Base-by-base conservation (phyloP, 2,797 vertebrate genomes). In the Lepus townsendii region DNA sequence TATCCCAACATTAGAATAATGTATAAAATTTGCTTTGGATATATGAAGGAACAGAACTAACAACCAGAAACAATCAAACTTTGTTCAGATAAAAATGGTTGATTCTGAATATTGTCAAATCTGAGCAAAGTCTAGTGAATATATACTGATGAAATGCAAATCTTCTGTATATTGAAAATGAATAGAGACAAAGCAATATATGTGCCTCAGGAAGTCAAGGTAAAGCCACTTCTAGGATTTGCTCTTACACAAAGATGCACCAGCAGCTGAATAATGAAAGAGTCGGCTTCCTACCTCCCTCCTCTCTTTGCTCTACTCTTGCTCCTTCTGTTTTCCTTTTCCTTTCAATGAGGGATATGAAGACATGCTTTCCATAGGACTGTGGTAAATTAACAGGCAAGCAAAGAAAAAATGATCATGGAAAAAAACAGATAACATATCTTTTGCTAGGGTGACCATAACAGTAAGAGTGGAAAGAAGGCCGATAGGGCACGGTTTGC, bases 361-460 rank as follows among this genome's bases (percentile, higher is more conserved):
- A 17, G 30, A 32, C 4, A 10, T 50, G 47, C 9, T 73, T 93
- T 72, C 19, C 19, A 38, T 30, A 54, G 30, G 32, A 65, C 24
- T 82, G 1, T 30, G 13, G 7, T 22, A 12, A 52, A 24, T 17
- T 38, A 54, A 27, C 0, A n/a, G 52, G 42, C n/a, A 6, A 19
- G 22, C 11, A 32, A 60, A 66, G 3, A 38, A 65, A 68, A 52
- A 10, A 3, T 85, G 8, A 17, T 35, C 62, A 9, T 30, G 50
- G 77, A 42, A 35, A 60, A 71, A 68, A 2, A 13, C 27, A 30
- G 24, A 1, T 52, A 24, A 0, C 7, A 19, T 11, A 1, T 5
- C 0, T 19, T 47, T 32, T 14, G 57, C 20, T 32, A 30, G 1
- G 1, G 5, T 13, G 4, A 19, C 3, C 30, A 0, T 0, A 16